Conservation (phyloP, 2,888 invertebrate species). For the Troilus luridus region DNA sequence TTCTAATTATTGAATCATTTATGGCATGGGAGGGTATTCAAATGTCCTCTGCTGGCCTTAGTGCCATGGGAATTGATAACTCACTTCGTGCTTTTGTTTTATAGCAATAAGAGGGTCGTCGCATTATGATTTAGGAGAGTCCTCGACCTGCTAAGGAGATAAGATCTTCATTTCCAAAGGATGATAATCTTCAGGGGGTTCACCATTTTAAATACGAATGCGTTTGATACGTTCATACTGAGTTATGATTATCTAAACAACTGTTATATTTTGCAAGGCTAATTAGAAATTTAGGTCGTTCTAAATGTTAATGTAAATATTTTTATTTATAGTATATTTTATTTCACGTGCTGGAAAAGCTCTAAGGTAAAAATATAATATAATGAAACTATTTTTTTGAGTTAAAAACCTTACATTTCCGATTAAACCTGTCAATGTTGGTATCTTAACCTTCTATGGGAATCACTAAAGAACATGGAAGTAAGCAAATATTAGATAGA, state of each 20-base stretch:
- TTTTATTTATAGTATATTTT: too few relatives aligned
- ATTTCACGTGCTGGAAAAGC: too few relatives aligned
- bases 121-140: constrained; percentile 18
- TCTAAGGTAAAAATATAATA: too few relatives aligned
- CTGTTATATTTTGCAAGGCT: too few relatives aligned
- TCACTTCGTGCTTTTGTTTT: constrained; percentile 19
- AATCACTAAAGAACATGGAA: too few relatives aligned
- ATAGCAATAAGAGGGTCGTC: neutral
- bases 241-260: neutral
- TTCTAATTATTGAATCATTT: constrained; percentile 51
- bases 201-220: neutral
- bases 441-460: too few relatives aligned
- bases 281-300: too few relatives aligned
- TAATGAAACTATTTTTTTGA: too few relatives aligned
- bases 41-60: neutral
- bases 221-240: neutral
- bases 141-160: constrained; percentile 26
- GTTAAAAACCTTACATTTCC: too few relatives aligned
- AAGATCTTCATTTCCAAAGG: constrained; percentile 38
- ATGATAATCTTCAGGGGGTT: neutral
- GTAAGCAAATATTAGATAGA: too few relatives aligned
- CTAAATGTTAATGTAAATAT: too few relatives aligned
- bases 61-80: constrained; percentile 25
- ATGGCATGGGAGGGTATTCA: constrained; percentile 36
- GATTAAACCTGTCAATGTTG: too few relatives aligned